phyloP scores from a whole-genome alignment of 2,888 invertebrate genomes.

The Eudemis profundana region DNA sequence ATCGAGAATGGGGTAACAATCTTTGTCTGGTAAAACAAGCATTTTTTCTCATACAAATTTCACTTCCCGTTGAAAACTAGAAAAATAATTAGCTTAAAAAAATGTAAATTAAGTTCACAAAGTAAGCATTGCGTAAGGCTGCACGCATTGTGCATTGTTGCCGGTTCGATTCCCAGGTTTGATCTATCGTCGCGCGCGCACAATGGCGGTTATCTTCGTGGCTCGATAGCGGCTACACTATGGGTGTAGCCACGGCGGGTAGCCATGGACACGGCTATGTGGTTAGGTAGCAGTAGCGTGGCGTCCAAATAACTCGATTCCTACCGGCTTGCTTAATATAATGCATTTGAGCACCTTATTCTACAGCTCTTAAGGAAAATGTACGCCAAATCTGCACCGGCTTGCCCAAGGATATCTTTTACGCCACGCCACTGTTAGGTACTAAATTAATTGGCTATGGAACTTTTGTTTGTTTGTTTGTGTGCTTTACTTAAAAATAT shows the following conservation, averaged over 20 bases:
- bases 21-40: not conserved
- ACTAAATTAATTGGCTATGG: too few relatives aligned
- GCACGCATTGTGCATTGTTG: slow-evolving; percentile 64
- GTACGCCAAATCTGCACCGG: too few relatives aligned
- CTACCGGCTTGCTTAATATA: too few relatives aligned
- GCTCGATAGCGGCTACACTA: slow-evolving; percentile 49
- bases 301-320: too few relatives aligned
- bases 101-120: slow-evolving; percentile 32
- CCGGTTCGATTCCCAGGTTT: slow-evolving; percentile 63
- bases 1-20: not conserved
- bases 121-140: slow-evolving; percentile 49
- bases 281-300: too few relatives aligned
- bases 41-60: slow-evolving; percentile 22
- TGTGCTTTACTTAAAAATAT: too few relatives aligned
- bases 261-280: slow-evolving; percentile 6
- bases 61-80: slow-evolving; percentile 13
- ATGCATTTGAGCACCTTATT: too few relatives aligned
- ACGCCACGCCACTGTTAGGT: too few relatives aligned
- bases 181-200: slow-evolving; percentile 55
- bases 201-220: slow-evolving; percentile 58
- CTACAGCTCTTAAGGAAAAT: too few relatives aligned
- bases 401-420: too few relatives aligned
- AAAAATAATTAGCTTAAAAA: slow-evolving; percentile 33
- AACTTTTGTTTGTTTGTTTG: too few relatives aligned
- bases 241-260: slow-evolving; percentile 39